Base-by-base conservation (phyloP, 2,888 invertebrate genomes). In the Allolobophora icterica region DNA sequence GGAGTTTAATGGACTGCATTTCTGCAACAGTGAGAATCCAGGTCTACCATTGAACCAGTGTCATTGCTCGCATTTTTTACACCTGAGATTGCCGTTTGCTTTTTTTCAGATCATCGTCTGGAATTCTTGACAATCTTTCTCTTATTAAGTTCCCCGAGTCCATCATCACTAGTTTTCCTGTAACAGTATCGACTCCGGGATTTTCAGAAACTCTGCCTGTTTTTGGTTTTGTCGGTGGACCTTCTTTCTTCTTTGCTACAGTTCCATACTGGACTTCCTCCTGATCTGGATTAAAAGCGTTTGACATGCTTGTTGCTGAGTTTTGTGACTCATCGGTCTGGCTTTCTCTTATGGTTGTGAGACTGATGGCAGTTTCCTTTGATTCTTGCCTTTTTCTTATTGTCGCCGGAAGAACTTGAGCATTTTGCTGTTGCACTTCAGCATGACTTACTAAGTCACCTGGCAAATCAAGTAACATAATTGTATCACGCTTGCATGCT, bases 41-140 rank as follows among this genome's bases (percentile, higher is more conserved):
- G n/a, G 30, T 71, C n/a, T 71, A 71, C 71, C 71, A n/a, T 71
- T n/a, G 30, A 71, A 8, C 71, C 30, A 71, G n/a, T 71, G 71
- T n/a, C n/a, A n/a, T 71, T n/a, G 8, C 71, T 71, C n/a, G 30
- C 71, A 71, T n/a, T 8, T 71, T n/a, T 71, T 87, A 87, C 24
- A 87, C 87, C 34, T 87, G 87, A 87, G 87, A 87, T 87, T 87
- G 87, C 38, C 87, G 34, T 15, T 87, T 87, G 38, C 87, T 87
- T 35, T 19, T 87, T 8, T 21, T 3, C 8, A 34, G n/a, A 87
- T 5, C 35, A 34, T 87, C 87, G 21, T 87, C 38, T 34, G 87
- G 34, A 24, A 6, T 34, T 34, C 6, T 15, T 34, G 35, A 35
- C 35, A 35, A 24, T 87, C 87, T 87, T 87, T 87, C 87, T 87